Percentiles rank a stretch among this genome's conserved stretches.
These are phyloP conservation scores for Leuctra nigra DNA, from an alignment of 2,888 invertebrate species.

Conservation along the genomic window DNA sequence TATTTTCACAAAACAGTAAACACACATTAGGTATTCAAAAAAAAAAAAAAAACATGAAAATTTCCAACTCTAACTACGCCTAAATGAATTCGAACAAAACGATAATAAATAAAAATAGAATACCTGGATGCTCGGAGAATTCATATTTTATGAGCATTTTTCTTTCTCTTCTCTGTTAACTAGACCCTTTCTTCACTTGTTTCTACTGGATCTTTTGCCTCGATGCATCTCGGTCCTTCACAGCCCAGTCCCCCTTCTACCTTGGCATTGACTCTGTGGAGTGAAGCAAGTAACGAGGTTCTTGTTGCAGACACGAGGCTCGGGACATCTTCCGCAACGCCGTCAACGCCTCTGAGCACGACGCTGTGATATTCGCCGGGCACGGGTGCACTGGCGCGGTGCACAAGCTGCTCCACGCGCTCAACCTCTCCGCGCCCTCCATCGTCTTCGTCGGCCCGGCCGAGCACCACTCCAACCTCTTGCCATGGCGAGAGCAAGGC, in stretches of 20 bases:
- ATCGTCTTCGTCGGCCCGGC: slow-evolving; percentile 73
- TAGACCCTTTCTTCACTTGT: too few relatives aligned
- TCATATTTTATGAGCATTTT: too few relatives aligned
- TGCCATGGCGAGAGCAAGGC: slow-evolving; percentile 76
- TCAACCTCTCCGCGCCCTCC: slow-evolving; percentile 56
- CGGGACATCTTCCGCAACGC: slow-evolving; percentile 69
- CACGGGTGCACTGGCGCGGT: slow-evolving; percentile 71
- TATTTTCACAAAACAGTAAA: too few relatives aligned
- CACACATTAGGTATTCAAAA: too few relatives aligned
- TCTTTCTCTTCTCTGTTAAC: too few relatives aligned
- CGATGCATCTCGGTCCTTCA: too few relatives aligned
- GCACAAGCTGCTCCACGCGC: slow-evolving; percentile 64
- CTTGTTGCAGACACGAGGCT: slow-evolving; percentile 63
- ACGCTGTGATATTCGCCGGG: slow-evolving; percentile 67
- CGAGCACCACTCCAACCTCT: slow-evolving; percentile 68
- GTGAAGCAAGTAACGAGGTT: neutral
- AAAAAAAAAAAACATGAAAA: too few relatives aligned
- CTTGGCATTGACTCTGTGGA: neutral
- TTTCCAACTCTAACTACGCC: too few relatives aligned
- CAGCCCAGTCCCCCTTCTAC: neutral
- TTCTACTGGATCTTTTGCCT: too few relatives aligned
- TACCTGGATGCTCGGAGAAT: too few relatives aligned
- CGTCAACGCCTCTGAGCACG: slow-evolving; percentile 73
- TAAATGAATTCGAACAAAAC: too few relatives aligned
- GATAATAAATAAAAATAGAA: too few relatives aligned